phyloP scores from a whole-genome alignment of 2,797 vertebrate species.

The Protonibea diacanthus region DNA sequence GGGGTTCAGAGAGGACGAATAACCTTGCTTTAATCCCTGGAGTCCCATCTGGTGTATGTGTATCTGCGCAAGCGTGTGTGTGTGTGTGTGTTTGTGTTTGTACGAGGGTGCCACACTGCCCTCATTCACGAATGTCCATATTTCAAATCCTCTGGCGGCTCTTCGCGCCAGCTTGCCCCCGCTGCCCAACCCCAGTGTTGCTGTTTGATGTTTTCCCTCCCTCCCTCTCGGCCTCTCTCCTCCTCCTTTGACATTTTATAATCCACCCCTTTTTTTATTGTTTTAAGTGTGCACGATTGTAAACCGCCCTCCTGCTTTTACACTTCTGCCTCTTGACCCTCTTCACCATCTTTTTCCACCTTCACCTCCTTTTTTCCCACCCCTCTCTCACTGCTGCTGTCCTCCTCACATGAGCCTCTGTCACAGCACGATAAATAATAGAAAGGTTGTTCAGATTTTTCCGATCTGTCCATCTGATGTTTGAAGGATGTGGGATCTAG shows the following conservation, averaged over 20 bases:
- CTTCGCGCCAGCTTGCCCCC: constrained; percentile 30
- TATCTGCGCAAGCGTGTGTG: constrained; percentile 9
- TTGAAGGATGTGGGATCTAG: not conserved
- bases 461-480: constrained; percentile 17
- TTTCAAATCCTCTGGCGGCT: constrained; percentile 69
- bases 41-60: constrained; percentile 72
- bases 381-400: not conserved
- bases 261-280: constrained; percentile 67
- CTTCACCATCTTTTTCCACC: not conserved
- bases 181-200: constrained; percentile 39
- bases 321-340: constrained; percentile 42
- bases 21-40: constrained; percentile 73
- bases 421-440: constrained; percentile 32
- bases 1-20: constrained; percentile 61
- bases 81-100: constrained; percentile 14
- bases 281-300: constrained; percentile 36
- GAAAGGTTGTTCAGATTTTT: not conserved
- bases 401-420: constrained; percentile 1
- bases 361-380: not conserved
- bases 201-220: constrained; percentile 43
- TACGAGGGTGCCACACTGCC: constrained; percentile 64
- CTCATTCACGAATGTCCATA: constrained; percentile 76
- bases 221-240: constrained; percentile 12
- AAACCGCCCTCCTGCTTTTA: constrained; percentile 31
- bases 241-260: constrained; percentile 56